A percentile compares a stretch with the other conserved stretches of the same genome.
Conservation (phyloP, 2,888 invertebrate species). For the Eristalis tenax region DNA sequence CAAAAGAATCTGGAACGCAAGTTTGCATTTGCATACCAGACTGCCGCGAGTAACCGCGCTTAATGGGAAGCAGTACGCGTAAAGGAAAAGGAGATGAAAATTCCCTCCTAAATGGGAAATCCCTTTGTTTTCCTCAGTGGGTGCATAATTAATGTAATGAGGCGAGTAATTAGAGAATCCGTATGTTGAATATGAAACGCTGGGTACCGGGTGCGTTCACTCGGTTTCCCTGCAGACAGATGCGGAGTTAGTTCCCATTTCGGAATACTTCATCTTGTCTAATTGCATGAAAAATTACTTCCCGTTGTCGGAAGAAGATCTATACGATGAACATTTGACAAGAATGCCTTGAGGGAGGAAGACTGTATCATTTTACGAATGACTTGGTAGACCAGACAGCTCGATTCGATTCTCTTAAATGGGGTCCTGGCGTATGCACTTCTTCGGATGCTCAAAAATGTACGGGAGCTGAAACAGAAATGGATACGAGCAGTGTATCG, state of each 20-base stretch:
- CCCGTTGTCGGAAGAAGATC: background rate
- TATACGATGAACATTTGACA: conserved; percentile 8
- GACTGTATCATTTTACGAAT: background rate
- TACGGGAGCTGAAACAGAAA: background rate
- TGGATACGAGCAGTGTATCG: background rate
- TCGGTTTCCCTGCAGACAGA: background rate
- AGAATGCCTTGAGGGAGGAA: background rate
- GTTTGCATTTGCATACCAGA: conserved; percentile 6
- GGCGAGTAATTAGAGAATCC: conserved; percentile 63
- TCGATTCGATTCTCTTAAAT: background rate
- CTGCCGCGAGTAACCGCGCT: background rate
- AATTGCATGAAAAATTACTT: conserved; percentile 45
- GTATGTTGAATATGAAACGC: background rate
- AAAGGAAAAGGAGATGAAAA: background rate
- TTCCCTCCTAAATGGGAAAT: background rate
- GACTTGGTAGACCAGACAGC: background rate
- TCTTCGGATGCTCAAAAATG: background rate
- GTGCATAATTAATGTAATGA: conserved; percentile 62
- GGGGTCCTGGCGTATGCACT: background rate
- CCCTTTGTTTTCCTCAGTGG: conserved; percentile 16
- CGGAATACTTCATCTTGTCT: conserved; percentile 8
- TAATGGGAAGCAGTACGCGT: background rate
- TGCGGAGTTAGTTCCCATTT: background rate
- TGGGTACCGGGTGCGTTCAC: background rate
- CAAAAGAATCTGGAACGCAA: conserved; percentile 32